Base-by-base conservation (phyloP, 1,140 invertebrate genomes). In the Saccostrea echinata region DNA sequence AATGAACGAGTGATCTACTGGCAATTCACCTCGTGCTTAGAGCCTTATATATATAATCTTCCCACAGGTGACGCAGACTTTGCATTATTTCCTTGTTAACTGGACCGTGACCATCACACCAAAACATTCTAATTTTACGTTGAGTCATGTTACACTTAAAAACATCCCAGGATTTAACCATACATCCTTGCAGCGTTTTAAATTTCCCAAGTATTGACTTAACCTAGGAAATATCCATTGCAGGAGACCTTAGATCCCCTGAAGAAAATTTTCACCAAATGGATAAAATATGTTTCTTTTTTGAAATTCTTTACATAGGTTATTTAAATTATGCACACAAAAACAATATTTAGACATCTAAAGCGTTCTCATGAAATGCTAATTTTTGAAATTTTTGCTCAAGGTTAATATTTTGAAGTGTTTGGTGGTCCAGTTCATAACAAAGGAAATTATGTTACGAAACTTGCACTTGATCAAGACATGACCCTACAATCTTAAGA, bases 91-190 rank as follows among this genome's bases (percentile, higher is more conserved):
- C 68, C 68, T 9, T 33, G 68, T 76, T 33, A 13, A 11, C 16
- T 76, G 18, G 24, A 76, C 68, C 68, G 18, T 76, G 24, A 76
- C 68, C 68, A 76, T 30, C 16, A 61, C 21, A 61, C n/a, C 55
- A 61, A 61, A 61, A 61, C 55, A 76, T 27, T 30, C 68, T 27
- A 33, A 27, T 76, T 76, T 76, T 76, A 76, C 68, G 68, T 76
- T 76, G 68, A 76, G 68, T 76, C 68, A 76, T 76, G 24, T 76
- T 71, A 30, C 68, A 76, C 27, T 13, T 16, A 61, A 61, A 76
- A 76, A 76, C 68, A 76, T 76, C 27, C 30, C 68, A 76, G 68
- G 68, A 76, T 76, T 76, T 30, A 27, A 71, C 13, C 68, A 27
- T 71, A 27, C 68, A 71, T n/a, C 16, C 30, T 76, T 33, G 68